A percentile compares a stretch with the other conserved stretches of the same genome.
Evolutionary conservation across 2,113 vertebrate genomes (phyloP).

Genomic region (Elanoides forficatus): DNA sequence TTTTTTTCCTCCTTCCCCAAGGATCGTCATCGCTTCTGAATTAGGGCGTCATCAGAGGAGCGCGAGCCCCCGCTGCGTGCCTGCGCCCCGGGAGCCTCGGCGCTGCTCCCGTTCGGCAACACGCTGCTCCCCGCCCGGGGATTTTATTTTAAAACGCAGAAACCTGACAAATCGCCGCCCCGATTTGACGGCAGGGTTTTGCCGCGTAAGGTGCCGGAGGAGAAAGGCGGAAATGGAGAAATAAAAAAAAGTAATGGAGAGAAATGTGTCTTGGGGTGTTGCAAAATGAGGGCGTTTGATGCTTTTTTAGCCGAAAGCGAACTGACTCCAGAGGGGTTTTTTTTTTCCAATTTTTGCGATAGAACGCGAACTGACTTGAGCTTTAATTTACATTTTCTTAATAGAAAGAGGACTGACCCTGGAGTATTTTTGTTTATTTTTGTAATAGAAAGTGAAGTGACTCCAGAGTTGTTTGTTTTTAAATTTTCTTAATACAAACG

Average conservation of each 20-base stretch:
- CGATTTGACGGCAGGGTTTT: no score
- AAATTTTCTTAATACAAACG: neutral
- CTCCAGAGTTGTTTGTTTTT: neutral
- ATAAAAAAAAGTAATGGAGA: no score
- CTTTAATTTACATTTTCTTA: neutral
- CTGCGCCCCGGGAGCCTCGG: neutral
- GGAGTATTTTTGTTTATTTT: neutral
- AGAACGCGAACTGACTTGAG: fast-evolving
- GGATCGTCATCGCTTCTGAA: neutral
- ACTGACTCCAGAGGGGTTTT: fast-evolving
- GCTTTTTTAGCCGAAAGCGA: neutral
- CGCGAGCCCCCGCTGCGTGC: neutral
- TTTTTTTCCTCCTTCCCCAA: no score
- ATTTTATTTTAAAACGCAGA: neutral
- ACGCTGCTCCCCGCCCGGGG: neutral
- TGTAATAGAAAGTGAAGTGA: neutral
- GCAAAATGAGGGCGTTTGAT: fast-evolving
- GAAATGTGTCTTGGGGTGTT: neutral
- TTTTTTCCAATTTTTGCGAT: neutral
- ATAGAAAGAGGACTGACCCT: neutral
- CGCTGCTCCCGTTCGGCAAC: neutral
- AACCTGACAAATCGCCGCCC: neutral
- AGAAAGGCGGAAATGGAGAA: fast-evolving
- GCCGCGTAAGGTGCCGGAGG: fast-evolving
- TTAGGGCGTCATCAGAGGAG: fast-evolving